Conservation (phyloP, 2,113 vertebrate genomes). For the Daboia siamensis region DNA sequence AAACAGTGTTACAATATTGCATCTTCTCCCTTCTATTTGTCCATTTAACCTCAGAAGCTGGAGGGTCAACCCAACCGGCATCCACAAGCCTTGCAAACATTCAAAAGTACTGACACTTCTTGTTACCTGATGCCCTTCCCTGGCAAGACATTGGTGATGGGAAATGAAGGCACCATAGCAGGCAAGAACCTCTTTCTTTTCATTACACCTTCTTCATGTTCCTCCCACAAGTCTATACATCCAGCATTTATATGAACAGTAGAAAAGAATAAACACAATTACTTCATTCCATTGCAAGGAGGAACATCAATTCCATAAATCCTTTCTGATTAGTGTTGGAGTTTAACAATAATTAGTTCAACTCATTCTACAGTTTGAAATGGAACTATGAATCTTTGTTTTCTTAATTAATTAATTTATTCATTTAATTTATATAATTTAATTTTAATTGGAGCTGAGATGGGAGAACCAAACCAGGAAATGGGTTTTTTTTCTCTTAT, state of each 20-base stretch:
- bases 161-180: conserved; percentile 4
- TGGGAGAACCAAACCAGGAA: neutral
- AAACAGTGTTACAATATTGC: neutral
- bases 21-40: neutral
- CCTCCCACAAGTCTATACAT: neutral
- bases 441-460: neutral
- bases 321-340: too few relatives aligned
- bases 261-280: neutral
- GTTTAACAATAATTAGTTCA: neutral
- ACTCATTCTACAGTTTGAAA: neutral
- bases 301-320: neutral
- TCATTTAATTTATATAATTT: too few relatives aligned
- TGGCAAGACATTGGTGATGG: conserved; percentile 24
- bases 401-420: too few relatives aligned
- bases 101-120: conserved; percentile 38
- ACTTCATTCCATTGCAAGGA: neutral
- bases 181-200: conserved; percentile 37
- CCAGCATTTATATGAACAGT: neutral
- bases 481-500: neutral
- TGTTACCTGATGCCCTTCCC: conserved; percentile 59
- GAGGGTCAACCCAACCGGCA: conserved; percentile 22
- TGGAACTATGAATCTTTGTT: neutral
- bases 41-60: conserved; percentile 35
- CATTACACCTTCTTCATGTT: neutral
- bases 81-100: conserved; percentile 49